Evolutionary conservation across 2,113 vertebrate genomes (phyloP), one percentile per base, ranked within the genome.

Genomic region (Sisor rabdophorus): DNA sequence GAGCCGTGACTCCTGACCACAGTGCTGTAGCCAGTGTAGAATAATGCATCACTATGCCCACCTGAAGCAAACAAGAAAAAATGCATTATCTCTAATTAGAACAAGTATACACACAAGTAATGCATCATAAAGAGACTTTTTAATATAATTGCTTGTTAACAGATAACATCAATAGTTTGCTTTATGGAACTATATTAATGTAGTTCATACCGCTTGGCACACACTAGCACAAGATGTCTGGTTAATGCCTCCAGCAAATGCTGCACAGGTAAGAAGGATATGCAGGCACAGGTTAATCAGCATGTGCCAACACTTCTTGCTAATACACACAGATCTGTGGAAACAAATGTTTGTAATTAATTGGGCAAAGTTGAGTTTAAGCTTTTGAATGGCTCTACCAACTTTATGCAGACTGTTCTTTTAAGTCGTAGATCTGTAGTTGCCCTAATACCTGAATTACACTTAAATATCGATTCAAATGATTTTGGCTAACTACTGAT

Each of bases 261-360:
- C 93, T 60, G 89, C 91, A 24, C 95, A 95, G 4, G 95, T 96
- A 87, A 99, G 93, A 79, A 95, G 93, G 78, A 98, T 87, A 88
- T 99, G 97, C 82, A 96, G 91, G 82, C 93, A 94, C 80, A 98
- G 89, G 88, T 98, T 99, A 82, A 99, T 91, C 71, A 99, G 85
- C 96, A 98, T 98, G 87, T 99, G 96, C 96, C 96, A 98, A 79
- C 91, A 94, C 89, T 98, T 98, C 56, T 93, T 91, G 83, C 96
- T 98, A 80, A 99, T 94, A 15, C 94, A 92, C 79, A 98, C 93
- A 15, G 89, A 88, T 86, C 92, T 93, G 84, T 32, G 84, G 77
- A 72, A 82, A 92, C 48, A 55, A 7, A 63, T 26, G 48, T 76
- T 20, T 19, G 28, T 9, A 70, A 16, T 13, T 2, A 5, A 16